Evolutionary conservation across 2,888 invertebrate genomes (phyloP).

Genomic region (Lacanobia oleracea): DNA sequence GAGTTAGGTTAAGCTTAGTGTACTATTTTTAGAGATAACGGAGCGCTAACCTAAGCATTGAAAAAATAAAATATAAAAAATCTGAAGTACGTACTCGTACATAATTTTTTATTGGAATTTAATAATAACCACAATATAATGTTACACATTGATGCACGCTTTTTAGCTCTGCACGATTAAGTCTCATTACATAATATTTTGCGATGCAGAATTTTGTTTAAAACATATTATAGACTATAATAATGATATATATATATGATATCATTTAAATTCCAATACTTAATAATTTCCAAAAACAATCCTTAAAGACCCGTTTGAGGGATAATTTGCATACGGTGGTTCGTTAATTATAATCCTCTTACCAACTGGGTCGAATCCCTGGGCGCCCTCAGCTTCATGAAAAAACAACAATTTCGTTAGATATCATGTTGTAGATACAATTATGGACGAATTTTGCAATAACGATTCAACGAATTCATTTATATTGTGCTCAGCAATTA

Average conservation of each 20-base stretch:
- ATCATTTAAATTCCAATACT: constrained; percentile 16
- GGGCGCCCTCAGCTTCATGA: neutral
- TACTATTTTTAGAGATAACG: neutral
- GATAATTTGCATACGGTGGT: constrained; percentile 30
- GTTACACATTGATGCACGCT: neutral
- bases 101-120: neutral
- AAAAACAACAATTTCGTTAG: constrained; percentile 3
- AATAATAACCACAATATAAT: neutral
- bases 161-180: neutral
- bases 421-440: neutral
- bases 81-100: neutral
- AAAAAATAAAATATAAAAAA: no score
- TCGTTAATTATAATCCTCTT: constrained; percentile 34
- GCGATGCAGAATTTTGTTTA: neutral
- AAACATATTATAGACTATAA: no score
- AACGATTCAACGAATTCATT: no score
- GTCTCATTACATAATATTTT: neutral
- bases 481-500: no score
- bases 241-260: neutral
- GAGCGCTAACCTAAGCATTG: neutral
- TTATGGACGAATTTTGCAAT: neutral
- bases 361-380: constrained; percentile 1
- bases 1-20: neutral
- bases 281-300: constrained; percentile 21
- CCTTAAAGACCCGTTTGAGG: neutral